Evolutionary conservation across 2,888 invertebrate genomes (phyloP).

Genomic region (Tetragonula carbonaria): DNA sequence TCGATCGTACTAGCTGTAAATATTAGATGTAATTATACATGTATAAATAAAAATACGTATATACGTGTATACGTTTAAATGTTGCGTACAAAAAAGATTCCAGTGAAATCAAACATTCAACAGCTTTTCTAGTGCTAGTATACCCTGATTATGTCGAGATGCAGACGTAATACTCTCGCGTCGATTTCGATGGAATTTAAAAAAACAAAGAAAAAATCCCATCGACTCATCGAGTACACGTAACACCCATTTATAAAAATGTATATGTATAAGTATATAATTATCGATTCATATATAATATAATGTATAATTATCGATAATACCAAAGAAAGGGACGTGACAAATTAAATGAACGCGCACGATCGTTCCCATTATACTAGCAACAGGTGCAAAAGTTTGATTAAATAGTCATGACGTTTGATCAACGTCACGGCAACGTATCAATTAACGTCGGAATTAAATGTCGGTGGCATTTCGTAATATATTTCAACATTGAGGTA

Average conservation of each 20-base stretch:
- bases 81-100: constrained; percentile 18
- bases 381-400: constrained; percentile 34
- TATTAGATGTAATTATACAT: constrained; percentile 26
- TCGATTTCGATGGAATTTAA: constrained; percentile 27
- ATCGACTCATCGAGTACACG: constrained; percentile 12
- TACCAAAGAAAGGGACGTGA: constrained; percentile 29
- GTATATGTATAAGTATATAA: constrained; percentile 1
- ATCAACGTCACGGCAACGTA: not conserved
- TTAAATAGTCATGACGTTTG: constrained; percentile 18
- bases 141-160: constrained; percentile 40
- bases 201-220: constrained; percentile 25
- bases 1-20: constrained; percentile 19
- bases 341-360: constrained; percentile 22
- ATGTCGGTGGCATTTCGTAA: constrained; percentile 39
- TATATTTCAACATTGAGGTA: constrained; percentile 51
- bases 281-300: constrained; percentile 4
- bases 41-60: constrained; percentile 33
- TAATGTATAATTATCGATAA: constrained; percentile 20
- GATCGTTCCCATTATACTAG: constrained; percentile 39
- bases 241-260: constrained; percentile 29
- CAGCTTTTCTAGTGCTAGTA: constrained; percentile 12
- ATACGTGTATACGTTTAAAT: not conserved
- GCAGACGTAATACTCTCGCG: constrained; percentile 15
- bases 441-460: constrained; percentile 6
- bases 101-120: constrained; percentile 8